Evolutionary conservation across 2,888 invertebrate genomes (phyloP).

Genomic region (Tridacna gigas): DNA sequence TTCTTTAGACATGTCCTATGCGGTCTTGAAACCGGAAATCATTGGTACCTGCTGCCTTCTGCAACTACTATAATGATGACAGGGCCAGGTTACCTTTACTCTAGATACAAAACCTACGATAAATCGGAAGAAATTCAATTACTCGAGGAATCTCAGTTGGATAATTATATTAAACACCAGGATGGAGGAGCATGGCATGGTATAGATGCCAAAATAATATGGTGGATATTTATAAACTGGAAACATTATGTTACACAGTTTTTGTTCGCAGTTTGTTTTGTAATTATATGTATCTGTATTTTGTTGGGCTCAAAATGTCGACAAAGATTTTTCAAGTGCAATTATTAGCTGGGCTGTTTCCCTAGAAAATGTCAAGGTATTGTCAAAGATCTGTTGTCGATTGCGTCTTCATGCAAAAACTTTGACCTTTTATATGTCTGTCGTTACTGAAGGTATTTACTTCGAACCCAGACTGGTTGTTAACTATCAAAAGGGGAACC

Average conservation of each 20-base stretch:
- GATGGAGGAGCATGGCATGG: conserved; percentile 54
- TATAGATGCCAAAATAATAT: conserved; percentile 37
- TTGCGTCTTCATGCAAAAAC: too few relatives aligned
- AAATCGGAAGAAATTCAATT: conserved; percentile 30
- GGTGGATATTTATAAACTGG: conserved; percentile 44
- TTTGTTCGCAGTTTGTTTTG: background rate
- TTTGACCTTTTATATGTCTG: too few relatives aligned
- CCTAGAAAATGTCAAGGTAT: too few relatives aligned
- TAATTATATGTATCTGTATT: too few relatives aligned
- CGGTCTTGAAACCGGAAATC: conserved; percentile 31
- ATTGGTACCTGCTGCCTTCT: conserved; percentile 48
- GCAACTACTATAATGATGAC: conserved; percentile 54
- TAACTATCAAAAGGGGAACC: too few relatives aligned
- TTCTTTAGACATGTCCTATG: conserved; percentile 47
- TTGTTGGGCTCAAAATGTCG: too few relatives aligned
- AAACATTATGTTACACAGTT: background rate
- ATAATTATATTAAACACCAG: conserved; percentile 39
- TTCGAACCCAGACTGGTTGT: too few relatives aligned
- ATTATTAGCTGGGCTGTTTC: too few relatives aligned
- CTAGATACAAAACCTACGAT: conserved; percentile 27
- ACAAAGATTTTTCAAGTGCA: too few relatives aligned
- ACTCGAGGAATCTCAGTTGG: conserved; percentile 16
- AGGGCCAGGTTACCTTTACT: conserved; percentile 46
- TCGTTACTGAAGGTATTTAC: too few relatives aligned
- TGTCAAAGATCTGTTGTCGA: too few relatives aligned